Percentiles rank a stretch among this genome's conserved stretches.
Evolutionary conservation across 64 coral and sea anemone species (phyloP).

Genomic region (Dendronephthya gigantea): DNA sequence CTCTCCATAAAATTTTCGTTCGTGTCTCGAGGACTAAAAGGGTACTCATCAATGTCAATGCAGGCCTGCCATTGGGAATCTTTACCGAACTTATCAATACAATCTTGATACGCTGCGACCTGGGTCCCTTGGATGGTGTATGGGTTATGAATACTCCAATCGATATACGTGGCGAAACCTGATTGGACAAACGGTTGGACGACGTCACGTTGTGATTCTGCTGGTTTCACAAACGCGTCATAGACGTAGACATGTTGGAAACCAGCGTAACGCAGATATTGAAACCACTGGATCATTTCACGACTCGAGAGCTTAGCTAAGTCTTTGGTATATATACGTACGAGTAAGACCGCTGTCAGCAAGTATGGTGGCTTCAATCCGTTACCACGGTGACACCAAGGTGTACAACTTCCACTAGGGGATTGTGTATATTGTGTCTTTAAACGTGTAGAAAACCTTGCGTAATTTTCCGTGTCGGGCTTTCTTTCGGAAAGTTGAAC

Average conservation of each 20-base stretch:
- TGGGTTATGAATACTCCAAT: conserved; percentile 52
- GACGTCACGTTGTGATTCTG: conserved; percentile 44
- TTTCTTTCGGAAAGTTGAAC: background rate
- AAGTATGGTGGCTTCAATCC: conserved; percentile 21
- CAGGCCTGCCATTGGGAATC: conserved; percentile 46
- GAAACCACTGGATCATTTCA: conserved; percentile 20
- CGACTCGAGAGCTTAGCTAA: background rate
- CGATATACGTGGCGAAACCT: conserved; percentile 57
- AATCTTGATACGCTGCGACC: conserved; percentile 48
- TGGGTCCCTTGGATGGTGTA: conserved; percentile 52
- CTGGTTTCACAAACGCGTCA: conserved; percentile 10
- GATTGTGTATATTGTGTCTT: background rate
- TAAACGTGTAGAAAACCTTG: background rate
- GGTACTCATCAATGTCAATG: conserved; percentile 79
- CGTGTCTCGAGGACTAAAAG: conserved; percentile 46
- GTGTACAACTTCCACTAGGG: background rate
- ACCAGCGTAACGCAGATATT: conserved; percentile 26
- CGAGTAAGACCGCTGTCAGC: conserved; percentile 29
- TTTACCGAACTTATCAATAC: conserved; percentile 37
- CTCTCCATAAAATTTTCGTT: conserved; percentile 41
- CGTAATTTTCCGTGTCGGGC: background rate
- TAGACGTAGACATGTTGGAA: conserved; percentile 35
- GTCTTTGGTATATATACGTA: conserved; percentile 17
- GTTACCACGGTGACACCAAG: conserved; percentile 23
- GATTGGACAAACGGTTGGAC: conserved; percentile 38